Base-by-base conservation (phyloP, 2,888 invertebrate genomes). In the Sturmia bella region DNA sequence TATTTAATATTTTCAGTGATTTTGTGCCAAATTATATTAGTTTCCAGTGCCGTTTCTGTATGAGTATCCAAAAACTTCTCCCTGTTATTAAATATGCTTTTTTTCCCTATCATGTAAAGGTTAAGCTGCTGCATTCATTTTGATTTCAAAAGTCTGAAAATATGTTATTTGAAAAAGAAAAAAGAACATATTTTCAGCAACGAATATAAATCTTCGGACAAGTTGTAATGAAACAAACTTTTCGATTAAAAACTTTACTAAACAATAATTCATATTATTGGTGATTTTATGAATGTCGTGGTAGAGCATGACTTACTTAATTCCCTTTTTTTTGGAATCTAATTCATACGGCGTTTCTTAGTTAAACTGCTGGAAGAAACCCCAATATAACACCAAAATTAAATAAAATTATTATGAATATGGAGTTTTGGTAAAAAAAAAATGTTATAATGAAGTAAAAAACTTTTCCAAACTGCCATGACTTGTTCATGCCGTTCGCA, bases 201-300 rank as follows among this genome's bases (percentile, higher is more conserved):
- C 15, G 64, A 57, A 12, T 24, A 66, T 59, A 66, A 66, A 73
- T 69, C 69, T 68, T 64, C 43, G 11, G 57, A 27, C n/a, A 75
- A 69, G 17, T 70, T 80, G 59, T 80, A 72, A 80, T 68, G 68
- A 66, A 72, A 68, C 45, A 72, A 80, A 80, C 80, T 80, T 80
- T 80, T 76, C 80, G 66, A 76, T 76, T 80, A 76, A 72, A 80
- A 80, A 80, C 61, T 80, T 80, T 80, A 32, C 13, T 7, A 41
- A 56, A 72, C 72, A 72, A 76, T 80, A 76, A 80, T 72, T 72
- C 72, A 80, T 76, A 76, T 48, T 75, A 64, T 75, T 64, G 68
- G 24, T 63, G 63, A 74, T 63, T 19, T 13, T 6, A 32, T n/a
- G 41, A 27, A 61, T 50, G 27, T 63, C 32, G 5, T 32, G 32